Base-by-base conservation (phyloP, 2,113 vertebrate genomes). In the Oryzias celebensis region DNA sequence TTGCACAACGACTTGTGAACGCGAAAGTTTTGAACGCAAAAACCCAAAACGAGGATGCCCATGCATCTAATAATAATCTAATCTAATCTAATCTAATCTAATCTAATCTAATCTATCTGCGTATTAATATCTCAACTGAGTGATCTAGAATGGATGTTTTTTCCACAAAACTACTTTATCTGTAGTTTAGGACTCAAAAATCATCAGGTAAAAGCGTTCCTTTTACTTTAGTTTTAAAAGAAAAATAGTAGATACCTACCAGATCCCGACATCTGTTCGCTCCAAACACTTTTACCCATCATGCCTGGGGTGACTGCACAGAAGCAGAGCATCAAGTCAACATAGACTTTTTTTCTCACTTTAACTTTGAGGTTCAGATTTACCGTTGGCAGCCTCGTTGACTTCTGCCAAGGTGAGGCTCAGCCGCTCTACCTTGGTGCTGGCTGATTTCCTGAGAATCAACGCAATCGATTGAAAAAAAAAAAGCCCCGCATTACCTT, bases 251-350 rank as follows among this genome's bases (percentile, higher is more conserved):
- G 36, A 12, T 28, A 68, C 87, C 78, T 74, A 92, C 91, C 91
- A 42, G 90, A 90, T 24, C 74, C 82, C 18, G 90, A 92, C 1
- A 68, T 70, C 28, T 80, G 77, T 24, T 90, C 89, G 64, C 85
- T 87, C 90, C 91, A 91, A 46, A 92, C 77, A 56, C 84, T 92
- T 44, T 84, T 90, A 10, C 89, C 90, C 71, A 88, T 88, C 56
- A 87, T 86, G 45, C 85, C 82, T 31, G 89, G 88, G 50, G 86
- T 88, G 7, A 65, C 91, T 92, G 59, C 24, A 66, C 14, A 73
- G 8, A 8, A 48, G 4, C 7, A 20, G 23, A 45, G 7, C 62
- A 14, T 28, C n/a, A 7, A 45, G 23, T 46, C 23, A 18, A 3
- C 58, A 14, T 7, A 52, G 52, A 28, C 1, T 12, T 36, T 12